A percentile compares a stretch with the other conserved stretches of the same genome.
Evolutionary conservation across 2,113 vertebrate genomes (phyloP).

Genomic region (Oreochromis aureus): DNA sequence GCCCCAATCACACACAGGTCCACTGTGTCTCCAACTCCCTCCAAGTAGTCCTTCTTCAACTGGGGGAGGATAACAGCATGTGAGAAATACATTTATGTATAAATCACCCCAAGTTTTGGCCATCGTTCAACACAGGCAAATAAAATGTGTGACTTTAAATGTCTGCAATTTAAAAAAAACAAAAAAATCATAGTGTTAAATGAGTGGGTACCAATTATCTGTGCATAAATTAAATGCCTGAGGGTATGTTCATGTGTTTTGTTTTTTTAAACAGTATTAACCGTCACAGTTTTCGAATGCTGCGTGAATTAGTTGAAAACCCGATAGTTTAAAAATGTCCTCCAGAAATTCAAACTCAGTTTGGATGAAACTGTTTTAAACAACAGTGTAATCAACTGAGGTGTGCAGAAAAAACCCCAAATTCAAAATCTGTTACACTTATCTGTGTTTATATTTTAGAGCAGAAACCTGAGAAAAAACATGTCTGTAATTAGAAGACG

Average conservation of each 20-base stretch:
- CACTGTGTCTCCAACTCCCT: conserved; percentile 83
- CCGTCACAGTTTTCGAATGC: not conserved
- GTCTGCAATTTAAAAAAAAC: not conserved
- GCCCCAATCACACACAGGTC: conserved; percentile 89
- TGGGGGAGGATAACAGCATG: conserved; percentile 21
- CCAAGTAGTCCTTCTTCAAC: conserved; percentile 92
- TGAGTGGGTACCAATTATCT: not conserved
- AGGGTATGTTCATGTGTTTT: not conserved
- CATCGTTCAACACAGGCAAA: not conserved
- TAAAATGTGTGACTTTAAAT: not conserved
- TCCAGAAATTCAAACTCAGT: not conserved
- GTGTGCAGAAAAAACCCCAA: accelerated
- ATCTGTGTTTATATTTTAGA: not conserved
- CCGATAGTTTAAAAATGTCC: not conserved
- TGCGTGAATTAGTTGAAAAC: not conserved
- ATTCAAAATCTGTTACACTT: not conserved
- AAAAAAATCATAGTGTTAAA: not conserved
- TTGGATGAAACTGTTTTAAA: not conserved
- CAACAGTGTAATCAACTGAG: not conserved
- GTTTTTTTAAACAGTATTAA: not conserved
- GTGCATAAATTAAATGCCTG: not conserved
- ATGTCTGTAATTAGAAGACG: not conserved
- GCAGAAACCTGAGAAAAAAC: not conserved
- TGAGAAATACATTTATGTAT: not conserved
- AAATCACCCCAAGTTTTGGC: not conserved